Evolutionary conservation across 1,140 invertebrate species (phyloP).

Genomic region (Nymphalis io): DNA sequence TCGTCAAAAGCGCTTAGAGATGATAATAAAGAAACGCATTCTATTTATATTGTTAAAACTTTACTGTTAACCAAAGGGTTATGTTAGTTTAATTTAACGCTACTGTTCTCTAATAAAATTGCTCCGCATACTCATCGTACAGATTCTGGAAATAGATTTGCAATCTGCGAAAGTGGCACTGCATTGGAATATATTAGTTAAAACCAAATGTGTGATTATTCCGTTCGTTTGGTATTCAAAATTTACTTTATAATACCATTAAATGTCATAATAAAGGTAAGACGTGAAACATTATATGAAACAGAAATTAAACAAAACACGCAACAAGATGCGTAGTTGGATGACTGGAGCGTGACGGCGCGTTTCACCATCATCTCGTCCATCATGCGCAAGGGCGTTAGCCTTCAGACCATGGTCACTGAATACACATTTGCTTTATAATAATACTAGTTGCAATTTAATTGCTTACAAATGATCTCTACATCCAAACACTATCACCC

Average conservation of each 20-base stretch:
- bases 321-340: constrained; percentile 12
- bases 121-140: neutral
- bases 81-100: too few relatives aligned
- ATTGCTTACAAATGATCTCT: too few relatives aligned
- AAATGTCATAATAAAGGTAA: neutral
- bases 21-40: too few relatives aligned
- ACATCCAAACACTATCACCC: too few relatives aligned
- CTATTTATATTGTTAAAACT: too few relatives aligned
- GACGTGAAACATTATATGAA: constrained; percentile 10
- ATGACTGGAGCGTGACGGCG: constrained; percentile 21
- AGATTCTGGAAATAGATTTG: constrained; percentile 6
- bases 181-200: neutral
- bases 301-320: constrained; percentile 23
- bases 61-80: too few relatives aligned
- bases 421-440: neutral
- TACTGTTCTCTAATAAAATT: too few relatives aligned
- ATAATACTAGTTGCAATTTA: neutral
- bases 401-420: constrained; percentile 17
- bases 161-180: neutral
- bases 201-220: neutral
- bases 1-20: too few relatives aligned
- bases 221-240: neutral
- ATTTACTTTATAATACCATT: neutral
- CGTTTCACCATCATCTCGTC: constrained; percentile 24
- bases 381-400: constrained; percentile 21